Percentiles rank a stretch among this genome's conserved stretches.
These are phyloP conservation scores for Nyctibius grandis DNA, from an alignment of 2,797 vertebrate genomes.

Conservation along the genomic window DNA sequence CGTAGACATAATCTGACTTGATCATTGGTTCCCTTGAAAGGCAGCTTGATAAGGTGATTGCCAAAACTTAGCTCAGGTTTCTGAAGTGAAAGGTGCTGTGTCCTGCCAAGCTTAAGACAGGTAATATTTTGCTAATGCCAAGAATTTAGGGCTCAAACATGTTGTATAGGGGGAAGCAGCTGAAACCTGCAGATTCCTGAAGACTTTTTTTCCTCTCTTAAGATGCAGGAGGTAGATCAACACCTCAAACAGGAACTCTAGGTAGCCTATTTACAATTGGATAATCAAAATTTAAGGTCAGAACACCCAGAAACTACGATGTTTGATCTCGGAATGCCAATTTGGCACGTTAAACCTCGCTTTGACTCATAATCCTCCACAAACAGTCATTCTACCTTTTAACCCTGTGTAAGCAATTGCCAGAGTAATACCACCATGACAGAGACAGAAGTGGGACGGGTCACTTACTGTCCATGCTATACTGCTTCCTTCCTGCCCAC, in stretches of 20 bases:
- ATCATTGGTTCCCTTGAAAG: background rate
- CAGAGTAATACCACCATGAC: background rate
- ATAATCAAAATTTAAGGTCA: background rate
- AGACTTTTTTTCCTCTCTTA: background rate
- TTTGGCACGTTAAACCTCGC: background rate
- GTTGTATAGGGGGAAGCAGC: background rate
- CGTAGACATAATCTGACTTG: background rate
- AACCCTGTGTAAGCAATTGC: background rate
- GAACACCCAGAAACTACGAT: background rate
- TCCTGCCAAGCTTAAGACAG: background rate
- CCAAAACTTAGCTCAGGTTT: background rate
- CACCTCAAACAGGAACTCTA: background rate
- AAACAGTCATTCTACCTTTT: background rate
- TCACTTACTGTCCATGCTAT: rapidly evolving
- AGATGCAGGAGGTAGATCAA: background rate
- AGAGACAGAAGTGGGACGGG: background rate
- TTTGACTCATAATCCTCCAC: background rate
- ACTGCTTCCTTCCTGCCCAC: background rate
- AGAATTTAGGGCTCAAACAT: background rate
- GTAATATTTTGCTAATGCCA: background rate
- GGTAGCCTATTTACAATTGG: background rate
- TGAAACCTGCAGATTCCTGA: background rate
- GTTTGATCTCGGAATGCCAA: background rate
- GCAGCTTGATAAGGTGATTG: background rate
- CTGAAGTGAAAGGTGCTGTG: background rate